phyloP scores from a whole-genome alignment of 2,888 invertebrate genomes.

The Ditula angustiorana region DNA sequence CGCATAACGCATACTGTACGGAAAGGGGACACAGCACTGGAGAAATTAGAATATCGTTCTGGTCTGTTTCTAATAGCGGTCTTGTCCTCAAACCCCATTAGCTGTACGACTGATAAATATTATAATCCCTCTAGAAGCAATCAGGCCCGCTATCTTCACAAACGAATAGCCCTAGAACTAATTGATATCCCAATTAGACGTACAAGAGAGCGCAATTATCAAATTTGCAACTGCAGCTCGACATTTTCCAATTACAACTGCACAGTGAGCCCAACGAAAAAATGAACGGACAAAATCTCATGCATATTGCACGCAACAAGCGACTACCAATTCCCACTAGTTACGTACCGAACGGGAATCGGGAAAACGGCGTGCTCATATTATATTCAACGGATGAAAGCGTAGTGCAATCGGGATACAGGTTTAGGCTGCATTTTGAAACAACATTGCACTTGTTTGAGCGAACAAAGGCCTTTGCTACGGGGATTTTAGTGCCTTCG shows the following conservation, averaged over 20 bases:
- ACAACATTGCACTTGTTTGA: constrained; percentile 57
- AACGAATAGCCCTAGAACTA: constrained; percentile 13
- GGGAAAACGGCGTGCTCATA: constrained; percentile 62
- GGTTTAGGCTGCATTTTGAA: constrained; percentile 70
- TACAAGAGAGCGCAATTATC: constrained; percentile 28
- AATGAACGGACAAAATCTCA: constrained; percentile 78
- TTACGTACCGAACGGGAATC: constrained; percentile 68
- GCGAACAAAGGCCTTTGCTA: constrained; percentile 54
- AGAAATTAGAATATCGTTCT: too few relatives aligned
- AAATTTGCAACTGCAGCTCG: constrained; percentile 46
- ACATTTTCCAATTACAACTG: constrained; percentile 73
- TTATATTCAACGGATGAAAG: constrained; percentile 77
- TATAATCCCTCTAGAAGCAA: constrained; percentile 1
- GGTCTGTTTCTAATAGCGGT: too few relatives aligned
- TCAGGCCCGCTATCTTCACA: constrained; percentile 6
- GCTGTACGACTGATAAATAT: neutral
- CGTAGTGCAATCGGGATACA: constrained; percentile 75
- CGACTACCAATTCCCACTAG: constrained; percentile 78
- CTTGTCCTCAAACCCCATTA: too few relatives aligned
- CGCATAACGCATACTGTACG: too few relatives aligned
- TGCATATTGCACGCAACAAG: constrained; percentile 78
- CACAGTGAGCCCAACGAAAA: constrained; percentile 70
- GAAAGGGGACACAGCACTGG: too few relatives aligned
- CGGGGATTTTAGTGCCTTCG: constrained; percentile 21
- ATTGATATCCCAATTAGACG: constrained; percentile 19